Conservation (phyloP, 2,888 invertebrate genomes). For the Nemurella pictetii region DNA sequence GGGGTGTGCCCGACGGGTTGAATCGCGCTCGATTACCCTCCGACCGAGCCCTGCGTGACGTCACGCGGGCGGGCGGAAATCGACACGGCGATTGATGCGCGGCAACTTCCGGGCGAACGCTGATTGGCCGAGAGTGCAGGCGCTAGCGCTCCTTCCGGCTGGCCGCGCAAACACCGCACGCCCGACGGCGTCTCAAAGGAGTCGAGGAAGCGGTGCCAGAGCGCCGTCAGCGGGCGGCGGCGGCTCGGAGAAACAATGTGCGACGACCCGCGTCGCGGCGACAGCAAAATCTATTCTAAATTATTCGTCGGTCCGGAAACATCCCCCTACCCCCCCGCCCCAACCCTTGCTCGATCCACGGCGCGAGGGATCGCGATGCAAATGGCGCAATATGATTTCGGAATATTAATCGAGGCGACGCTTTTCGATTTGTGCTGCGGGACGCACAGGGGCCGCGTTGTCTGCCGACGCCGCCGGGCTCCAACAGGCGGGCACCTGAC, state of each 20-base stretch:
- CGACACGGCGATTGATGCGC: not conserved
- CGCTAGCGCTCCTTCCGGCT: not conserved
- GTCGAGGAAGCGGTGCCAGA: not conserved
- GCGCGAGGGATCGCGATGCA: not conserved
- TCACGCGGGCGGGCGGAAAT: not conserved
- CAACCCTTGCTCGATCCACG: not conserved
- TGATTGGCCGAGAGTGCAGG: not conserved
- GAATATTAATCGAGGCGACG: not conserved
- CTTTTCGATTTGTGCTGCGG: not conserved
- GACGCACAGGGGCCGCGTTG: not conserved
- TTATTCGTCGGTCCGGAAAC: not conserved
- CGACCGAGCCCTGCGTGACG: not conserved
- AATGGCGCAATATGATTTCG: not conserved
- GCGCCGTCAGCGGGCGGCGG: not conserved
- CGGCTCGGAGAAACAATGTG: not conserved
- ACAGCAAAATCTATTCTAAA: not conserved
- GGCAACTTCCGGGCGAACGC: not conserved
- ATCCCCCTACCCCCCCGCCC: not conserved
- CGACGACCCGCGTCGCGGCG: not conserved
- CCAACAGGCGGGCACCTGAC: not conserved
- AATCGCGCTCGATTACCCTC: not conserved
- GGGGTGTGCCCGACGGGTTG: no score
- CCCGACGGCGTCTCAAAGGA: not conserved
- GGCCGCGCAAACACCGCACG: not conserved
- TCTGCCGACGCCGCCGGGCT: not conserved